Evolutionary conservation across 2,113 vertebrate genomes (phyloP), one percentile per base, ranked within the genome.

Genomic region (Lucifuga dentata): DNA sequence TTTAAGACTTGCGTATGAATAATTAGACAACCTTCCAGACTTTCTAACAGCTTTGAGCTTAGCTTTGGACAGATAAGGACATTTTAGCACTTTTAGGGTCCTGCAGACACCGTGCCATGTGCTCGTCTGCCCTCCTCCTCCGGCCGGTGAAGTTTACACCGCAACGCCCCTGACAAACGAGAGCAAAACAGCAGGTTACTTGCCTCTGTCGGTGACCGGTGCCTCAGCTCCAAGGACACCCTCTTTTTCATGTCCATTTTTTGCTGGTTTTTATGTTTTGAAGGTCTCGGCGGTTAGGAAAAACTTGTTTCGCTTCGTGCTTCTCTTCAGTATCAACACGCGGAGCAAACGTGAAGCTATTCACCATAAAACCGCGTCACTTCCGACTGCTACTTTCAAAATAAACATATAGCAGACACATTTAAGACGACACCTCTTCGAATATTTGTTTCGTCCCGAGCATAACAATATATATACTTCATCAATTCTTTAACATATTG

Each of bases 161-260:
- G 21, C 39, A 29, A 11, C 33, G 10, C 15, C 9, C 2, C 68
- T 9, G 41, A 11, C 12, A 73, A 68, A 67, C 23, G 50, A n/a
- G 3, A 10, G 6, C 8, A 15, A 12, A 44, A 49, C 7, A 15
- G 17, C 15, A 5, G 11, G 26, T 0, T 1, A 65, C 88, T 89
- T 33, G 91, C 91, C 76, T 94, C 91, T 1, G 83, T 24, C 0
- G 91, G 91, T 3, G 91, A 91, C 83, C 87, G 87, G 79, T 92
- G 90, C 66, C 89, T 71, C 49, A 93, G 78, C 36, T 93, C 91
- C 43, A 90, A 35, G 1, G 75, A 86, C 15, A 94, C 67, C 84
- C 88, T 58, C 83, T 90, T 89, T 57, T 88, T 86, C 88, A 93
- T 85, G 26, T 93, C 90, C 92, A 93, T 91, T 17, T 81, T 86